These are phyloP conservation scores for Thamnaconus septentrionalis DNA, from an alignment of 2,113 vertebrate species.

Conservation along the genomic window DNA sequence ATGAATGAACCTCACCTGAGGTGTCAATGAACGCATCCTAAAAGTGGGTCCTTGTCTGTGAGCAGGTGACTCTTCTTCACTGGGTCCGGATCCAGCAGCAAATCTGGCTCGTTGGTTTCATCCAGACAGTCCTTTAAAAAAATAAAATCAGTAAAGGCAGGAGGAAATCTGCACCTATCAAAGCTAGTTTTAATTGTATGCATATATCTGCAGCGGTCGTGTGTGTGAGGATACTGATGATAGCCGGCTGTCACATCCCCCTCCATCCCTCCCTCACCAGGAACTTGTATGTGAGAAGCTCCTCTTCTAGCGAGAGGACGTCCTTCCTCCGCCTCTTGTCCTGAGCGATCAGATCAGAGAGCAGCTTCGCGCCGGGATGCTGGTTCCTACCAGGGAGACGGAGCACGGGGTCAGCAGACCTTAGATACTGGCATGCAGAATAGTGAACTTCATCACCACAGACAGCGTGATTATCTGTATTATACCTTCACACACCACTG, in stretches of 20 bases:
- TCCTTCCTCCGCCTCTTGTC: constrained; percentile 65
- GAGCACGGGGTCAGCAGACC: not conserved
- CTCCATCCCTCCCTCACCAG: constrained; percentile 51
- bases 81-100: constrained; percentile 16
- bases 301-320: constrained; percentile 50
- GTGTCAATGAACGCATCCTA: constrained; percentile 65
- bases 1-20: constrained; percentile 51
- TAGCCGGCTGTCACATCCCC: not conserved
- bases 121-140: constrained; percentile 60
- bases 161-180: not conserved
- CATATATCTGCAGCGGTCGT: too few species aligned
- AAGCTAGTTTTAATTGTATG: too few species aligned
- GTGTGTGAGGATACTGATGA: too few species aligned
- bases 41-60: constrained; percentile 74
- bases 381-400: constrained; percentile 37
- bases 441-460: too few species aligned
- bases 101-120: constrained; percentile 47
- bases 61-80: constrained; percentile 61
- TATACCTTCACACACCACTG: too few species aligned
- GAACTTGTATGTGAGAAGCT: constrained; percentile 57
- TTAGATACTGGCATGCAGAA: too few species aligned
- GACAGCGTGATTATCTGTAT: too few species aligned
- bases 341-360: constrained; percentile 25
- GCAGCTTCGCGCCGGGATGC: constrained; percentile 39
- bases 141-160: not conserved